Evolutionary conservation across 2,888 invertebrate genomes (phyloP).

Genomic region (Ashinkailepas kermadecensis): DNA sequence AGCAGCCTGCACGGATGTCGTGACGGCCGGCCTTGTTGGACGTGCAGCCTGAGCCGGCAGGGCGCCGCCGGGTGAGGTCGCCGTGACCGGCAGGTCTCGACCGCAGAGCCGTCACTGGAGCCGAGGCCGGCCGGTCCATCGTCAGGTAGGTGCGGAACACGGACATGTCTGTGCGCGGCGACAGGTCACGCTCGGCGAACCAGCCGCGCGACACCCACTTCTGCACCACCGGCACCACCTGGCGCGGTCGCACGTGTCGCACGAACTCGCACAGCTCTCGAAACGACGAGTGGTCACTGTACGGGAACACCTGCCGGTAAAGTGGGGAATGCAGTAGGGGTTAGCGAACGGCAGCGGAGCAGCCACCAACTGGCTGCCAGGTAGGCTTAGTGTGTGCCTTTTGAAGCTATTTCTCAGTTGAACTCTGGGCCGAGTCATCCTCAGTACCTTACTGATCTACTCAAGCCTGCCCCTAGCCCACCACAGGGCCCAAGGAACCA

Average conservation of each 20-base stretch:
- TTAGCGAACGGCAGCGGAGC: no score
- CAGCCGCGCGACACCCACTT: background rate
- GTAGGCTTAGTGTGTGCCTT: no score
- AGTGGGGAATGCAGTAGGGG: background rate
- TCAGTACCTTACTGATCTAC: no score
- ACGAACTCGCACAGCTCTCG: background rate
- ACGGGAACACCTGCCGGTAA: background rate
- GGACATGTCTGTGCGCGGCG: background rate
- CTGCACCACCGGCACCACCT: constrained; percentile 4
- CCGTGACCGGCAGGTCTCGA: background rate
- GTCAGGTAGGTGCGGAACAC: constrained; percentile 6
- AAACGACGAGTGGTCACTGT: constrained; percentile 12
- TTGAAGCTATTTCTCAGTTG: no score
- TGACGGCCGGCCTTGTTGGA: background rate
- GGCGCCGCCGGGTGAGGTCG: background rate
- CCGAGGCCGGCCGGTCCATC: no score
- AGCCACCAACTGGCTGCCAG: no score
- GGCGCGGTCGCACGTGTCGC: background rate
- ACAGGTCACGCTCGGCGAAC: background rate
- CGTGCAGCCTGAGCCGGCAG: background rate
- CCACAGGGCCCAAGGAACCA: no score
- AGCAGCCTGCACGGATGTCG: background rate
- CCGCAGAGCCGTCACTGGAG: background rate
- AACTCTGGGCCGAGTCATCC: no score
- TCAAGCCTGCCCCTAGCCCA: no score